A percentile compares a stretch with the other conserved stretches of the same genome.
Evolutionary conservation across 2,797 vertebrate species (phyloP).

Genomic region (Trachops cirrhosus): DNA sequence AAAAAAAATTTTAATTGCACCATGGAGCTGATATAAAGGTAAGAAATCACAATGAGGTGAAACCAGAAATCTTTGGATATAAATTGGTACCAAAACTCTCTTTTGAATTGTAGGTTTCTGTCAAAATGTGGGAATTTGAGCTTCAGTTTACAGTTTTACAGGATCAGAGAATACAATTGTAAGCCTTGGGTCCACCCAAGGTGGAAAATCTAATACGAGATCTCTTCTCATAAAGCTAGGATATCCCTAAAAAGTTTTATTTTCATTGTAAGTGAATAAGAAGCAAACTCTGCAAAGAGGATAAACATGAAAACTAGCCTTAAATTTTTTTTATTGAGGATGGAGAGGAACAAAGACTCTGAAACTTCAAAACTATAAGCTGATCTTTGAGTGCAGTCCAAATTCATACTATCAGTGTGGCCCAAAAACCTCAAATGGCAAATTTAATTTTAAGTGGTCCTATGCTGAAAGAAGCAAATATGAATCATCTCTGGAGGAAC

Average conservation of each 20-base stretch:
- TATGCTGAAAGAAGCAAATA: not conserved
- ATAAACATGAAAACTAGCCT: not conserved
- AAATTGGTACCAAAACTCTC: not conserved
- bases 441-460: constrained; percentile 16
- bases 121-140: not conserved
- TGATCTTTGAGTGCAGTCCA: not conserved
- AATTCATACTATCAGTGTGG: not conserved
- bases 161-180: not conserved
- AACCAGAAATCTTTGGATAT: not conserved
- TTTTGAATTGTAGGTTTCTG: not conserved
- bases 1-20: not conserved
- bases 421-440: not conserved
- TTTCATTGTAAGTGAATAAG: not conserved
- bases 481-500: not conserved
- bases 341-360: not conserved
- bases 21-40: not conserved
- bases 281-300: not conserved
- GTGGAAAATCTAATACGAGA: not conserved
- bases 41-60: not conserved
- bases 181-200: not conserved
- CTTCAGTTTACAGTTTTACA: not conserved
- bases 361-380: not conserved
- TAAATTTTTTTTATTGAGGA: not conserved
- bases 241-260: not conserved
- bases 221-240: not conserved